Evolutionary conservation across 2,888 invertebrate species (phyloP), one percentile per base, ranked within the genome.

Genomic region (Leptopilina myrica): DNA sequence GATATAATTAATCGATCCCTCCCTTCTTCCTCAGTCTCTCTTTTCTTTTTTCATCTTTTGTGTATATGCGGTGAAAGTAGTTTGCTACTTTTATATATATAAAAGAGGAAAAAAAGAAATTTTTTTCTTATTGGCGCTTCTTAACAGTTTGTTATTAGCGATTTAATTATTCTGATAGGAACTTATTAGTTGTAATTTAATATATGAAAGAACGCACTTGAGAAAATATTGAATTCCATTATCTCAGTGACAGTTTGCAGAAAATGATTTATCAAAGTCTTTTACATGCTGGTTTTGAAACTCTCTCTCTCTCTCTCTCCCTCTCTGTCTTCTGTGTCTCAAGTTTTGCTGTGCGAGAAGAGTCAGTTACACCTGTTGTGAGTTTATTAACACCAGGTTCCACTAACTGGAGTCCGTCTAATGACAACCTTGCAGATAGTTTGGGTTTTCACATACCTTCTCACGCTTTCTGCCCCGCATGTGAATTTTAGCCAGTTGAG

Each of bases 341-440:
- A 69, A 53, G 69, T 69, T 69, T 69, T 20, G 12, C 49, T 15
- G 46, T 69, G 11, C 9, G 49, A 69, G 20, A n/a, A 69, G 67
- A 67, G 46, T 69, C 26, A 26, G 67, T 20, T 49, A 69, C 69
- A 69, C 69, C 69, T 69, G 69, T 53, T 69, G 53, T 12, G n/a
- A 26, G 14, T 53, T 69, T 69, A 53, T 69, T 12, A 49, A 11
- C 49, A 11, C 33, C 67, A 43, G 46, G 67, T 69, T 69, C 49
- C 69, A 69, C 49, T 53, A 26, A 69, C 69, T 20, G 67, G 33
- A 43, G 5, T 66, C n/a, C 43, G 14, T 66, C 43, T 67, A 49
- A 67, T 67, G 67, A 49, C 12, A 67, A 26, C 67, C 46, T 66
- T 46, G 11, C 67, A 67, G 67, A 67, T 67, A 66, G 46, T n/a